phyloP scores from a whole-genome alignment of 2,888 invertebrate species.

The Emmelina monodactyla region DNA sequence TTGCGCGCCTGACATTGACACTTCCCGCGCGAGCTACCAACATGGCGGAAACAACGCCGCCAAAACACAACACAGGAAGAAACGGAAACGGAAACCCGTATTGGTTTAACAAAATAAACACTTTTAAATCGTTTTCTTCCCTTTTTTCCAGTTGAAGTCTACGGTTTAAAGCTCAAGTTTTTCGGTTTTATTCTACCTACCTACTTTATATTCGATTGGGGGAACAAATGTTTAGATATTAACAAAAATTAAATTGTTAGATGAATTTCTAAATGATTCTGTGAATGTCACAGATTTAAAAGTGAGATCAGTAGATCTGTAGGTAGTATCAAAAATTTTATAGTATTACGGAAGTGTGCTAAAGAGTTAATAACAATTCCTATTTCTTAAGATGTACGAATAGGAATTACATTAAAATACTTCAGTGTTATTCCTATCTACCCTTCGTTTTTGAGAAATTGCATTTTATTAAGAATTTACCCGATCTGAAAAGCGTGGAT shows the following conservation, averaged over 20 bases:
- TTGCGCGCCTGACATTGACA: constrained; percentile 19
- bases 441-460: too few species aligned
- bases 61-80: constrained; percentile 31
- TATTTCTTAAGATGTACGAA: too few species aligned
- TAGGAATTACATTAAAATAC: too few species aligned
- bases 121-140: constrained; percentile 5
- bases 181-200: not conserved
- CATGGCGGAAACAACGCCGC: constrained; percentile 19
- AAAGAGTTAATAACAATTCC: too few species aligned
- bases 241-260: not conserved
- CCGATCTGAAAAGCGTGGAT: too few species aligned
- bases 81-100: constrained; percentile 49
- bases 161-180: not conserved
- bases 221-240: constrained; percentile 1
- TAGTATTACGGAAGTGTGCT: too few species aligned
- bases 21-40: constrained; percentile 18
- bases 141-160: too few species aligned
- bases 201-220: not conserved
- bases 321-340: too few species aligned
- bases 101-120: constrained; percentile 32
- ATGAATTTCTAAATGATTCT: not conserved
- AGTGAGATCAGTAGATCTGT: too few species aligned
- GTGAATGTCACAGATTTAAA: too few species aligned
- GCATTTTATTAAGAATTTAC: too few species aligned
- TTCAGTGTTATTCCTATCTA: too few species aligned